Evolutionary conservation across 2,113 vertebrate species (phyloP).

Genomic region (Alosa alosa): DNA sequence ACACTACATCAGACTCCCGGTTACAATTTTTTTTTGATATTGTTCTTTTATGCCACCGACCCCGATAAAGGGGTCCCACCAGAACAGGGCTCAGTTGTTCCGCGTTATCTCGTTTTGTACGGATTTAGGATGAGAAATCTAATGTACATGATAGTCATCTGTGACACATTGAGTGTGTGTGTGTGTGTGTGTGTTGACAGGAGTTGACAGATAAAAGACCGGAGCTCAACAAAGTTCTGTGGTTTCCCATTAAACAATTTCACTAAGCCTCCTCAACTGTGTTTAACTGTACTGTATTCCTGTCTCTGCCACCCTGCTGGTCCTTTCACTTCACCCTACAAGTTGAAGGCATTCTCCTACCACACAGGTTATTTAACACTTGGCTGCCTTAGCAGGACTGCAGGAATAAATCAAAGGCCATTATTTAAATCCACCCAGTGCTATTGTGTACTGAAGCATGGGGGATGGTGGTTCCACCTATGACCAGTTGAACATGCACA

Average conservation of each 20-base stretch:
- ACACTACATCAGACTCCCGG: neutral
- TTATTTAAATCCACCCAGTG: slow-evolving; percentile 30
- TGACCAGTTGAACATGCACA: slow-evolving; percentile 29
- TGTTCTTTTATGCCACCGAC: neutral
- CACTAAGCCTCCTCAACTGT: neutral
- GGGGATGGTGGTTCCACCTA: neutral
- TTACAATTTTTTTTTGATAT: slow-evolving; percentile 23
- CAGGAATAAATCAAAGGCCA: slow-evolving; percentile 66
- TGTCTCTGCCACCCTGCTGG: neutral
- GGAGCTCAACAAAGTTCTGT: neutral
- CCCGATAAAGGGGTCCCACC: neutral
- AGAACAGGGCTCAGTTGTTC: neutral
- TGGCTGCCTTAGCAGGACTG: slow-evolving; percentile 61
- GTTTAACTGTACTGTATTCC: neutral
- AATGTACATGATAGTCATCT: neutral
- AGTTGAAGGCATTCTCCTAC: slow-evolving; percentile 22
- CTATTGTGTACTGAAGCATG: slow-evolving; percentile 26
- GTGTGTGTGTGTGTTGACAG: neutral
- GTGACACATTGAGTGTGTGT: neutral
- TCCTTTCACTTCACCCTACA: neutral
- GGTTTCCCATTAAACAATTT: neutral
- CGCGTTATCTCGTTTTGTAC: neutral
- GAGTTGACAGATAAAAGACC: neutral
- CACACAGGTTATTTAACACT: slow-evolving; percentile 67
- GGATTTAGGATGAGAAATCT: neutral